Conservation (phyloP, 2,113 vertebrate species). For the Podocnemis expansa region DNA sequence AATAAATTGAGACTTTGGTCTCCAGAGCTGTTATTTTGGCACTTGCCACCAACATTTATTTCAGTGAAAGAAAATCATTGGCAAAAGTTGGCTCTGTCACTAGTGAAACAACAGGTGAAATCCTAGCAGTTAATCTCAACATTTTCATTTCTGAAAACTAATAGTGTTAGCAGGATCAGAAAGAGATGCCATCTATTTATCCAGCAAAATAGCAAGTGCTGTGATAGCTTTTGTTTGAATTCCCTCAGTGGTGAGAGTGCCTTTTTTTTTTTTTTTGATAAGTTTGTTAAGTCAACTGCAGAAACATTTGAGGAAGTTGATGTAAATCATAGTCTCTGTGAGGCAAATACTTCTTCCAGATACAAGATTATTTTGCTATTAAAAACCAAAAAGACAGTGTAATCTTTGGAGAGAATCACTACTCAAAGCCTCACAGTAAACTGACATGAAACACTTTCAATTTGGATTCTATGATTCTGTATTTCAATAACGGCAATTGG, state of each 20-base stretch:
- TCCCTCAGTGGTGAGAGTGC: neutral
- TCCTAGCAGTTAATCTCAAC: neutral
- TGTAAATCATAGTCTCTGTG: neutral
- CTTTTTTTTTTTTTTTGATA: neutral
- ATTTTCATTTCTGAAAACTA: neutral
- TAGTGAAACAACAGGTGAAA: neutral
- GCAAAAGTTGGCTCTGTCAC: neutral
- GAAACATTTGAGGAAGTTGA: neutral
- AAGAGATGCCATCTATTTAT: neutral
- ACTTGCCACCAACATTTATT: neutral
- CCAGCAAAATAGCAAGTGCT: neutral
- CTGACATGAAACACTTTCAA: neutral
- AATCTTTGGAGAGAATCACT: neutral
- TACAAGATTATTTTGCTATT: neutral
- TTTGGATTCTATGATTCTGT: neutral
- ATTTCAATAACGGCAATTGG: neutral
- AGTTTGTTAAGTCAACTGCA: neutral
- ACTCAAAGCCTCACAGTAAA: neutral
- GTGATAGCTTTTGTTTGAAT: neutral
- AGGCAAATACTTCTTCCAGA: neutral
- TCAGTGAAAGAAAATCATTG: neutral
- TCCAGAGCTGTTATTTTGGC: neutral
- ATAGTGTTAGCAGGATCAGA: neutral
- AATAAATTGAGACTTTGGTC: neutral
- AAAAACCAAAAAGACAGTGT: neutral